Percentiles rank a stretch among this genome's conserved stretches.
phyloP scores from a whole-genome alignment of 2,888 invertebrate genomes.

The Mylabris sibirica region DNA sequence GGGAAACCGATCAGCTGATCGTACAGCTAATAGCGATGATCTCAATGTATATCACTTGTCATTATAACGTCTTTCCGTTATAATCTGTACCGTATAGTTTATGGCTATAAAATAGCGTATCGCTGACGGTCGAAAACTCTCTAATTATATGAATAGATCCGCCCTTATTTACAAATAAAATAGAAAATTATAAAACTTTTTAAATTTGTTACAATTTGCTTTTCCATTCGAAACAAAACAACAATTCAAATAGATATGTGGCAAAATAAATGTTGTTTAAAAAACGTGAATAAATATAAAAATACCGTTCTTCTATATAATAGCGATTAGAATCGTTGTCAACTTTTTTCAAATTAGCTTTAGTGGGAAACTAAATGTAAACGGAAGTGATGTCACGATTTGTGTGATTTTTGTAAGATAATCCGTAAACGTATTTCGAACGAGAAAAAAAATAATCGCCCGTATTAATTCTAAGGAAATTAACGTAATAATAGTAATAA shows the following conservation, averaged over 20 bases:
- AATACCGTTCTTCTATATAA: slow-evolving; percentile 33
- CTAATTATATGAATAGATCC: neutral
- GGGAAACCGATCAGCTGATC: too few species aligned
- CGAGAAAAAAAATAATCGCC: neutral
- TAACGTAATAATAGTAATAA: slow-evolving; percentile 11
- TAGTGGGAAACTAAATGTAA: slow-evolving; percentile 30
- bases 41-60: too few species aligned
- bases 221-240: slow-evolving; percentile 9
- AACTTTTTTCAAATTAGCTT: slow-evolving; percentile 38
- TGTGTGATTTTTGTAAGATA: neutral
- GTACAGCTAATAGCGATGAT: too few species aligned
- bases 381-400: slow-evolving; percentile 27
- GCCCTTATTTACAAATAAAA: neutral
- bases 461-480: slow-evolving; percentile 7
- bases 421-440: neutral
- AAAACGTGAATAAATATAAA: slow-evolving; percentile 27
- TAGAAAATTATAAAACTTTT: neutral
- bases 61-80: too few species aligned
- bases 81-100: too few species aligned
- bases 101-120: too few species aligned
- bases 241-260: slow-evolving; percentile 24
- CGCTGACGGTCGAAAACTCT: too few species aligned
- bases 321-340: slow-evolving; percentile 42
- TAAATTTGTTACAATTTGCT: neutral
- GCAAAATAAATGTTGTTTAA: slow-evolving; percentile 29